Percentiles rank a stretch among this genome's conserved stretches.
These are phyloP conservation scores for Arrhopalites spinosus DNA, from an alignment of 2,888 invertebrate species.

Conservation along the genomic window DNA sequence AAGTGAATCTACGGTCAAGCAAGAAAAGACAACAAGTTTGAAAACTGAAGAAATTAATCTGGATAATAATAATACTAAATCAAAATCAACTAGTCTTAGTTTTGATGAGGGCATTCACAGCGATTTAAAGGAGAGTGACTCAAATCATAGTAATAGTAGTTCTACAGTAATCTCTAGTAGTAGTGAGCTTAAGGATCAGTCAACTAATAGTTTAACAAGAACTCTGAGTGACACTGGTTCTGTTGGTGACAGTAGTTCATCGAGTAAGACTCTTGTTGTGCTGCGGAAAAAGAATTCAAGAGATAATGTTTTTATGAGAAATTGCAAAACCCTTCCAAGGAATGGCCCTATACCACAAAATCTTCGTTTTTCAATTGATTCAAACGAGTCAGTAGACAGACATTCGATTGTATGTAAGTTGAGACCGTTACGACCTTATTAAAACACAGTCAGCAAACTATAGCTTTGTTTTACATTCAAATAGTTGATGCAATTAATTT, in stretches of 20 bases:
- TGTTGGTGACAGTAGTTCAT: constrained; percentile 28
- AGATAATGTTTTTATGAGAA: constrained; percentile 63
- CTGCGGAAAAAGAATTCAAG: constrained; percentile 64
- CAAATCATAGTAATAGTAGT: constrained; percentile 5
- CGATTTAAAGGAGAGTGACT: constrained; percentile 25
- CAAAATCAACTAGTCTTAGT: constrained; percentile 25
- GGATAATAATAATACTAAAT: neutral
- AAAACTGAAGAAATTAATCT: neutral
- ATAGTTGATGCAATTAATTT: too few relatives aligned
- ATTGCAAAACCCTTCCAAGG: constrained; percentile 79
- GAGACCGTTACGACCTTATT: too few relatives aligned
- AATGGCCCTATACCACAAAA: constrained; percentile 59
- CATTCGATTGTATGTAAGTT: too few relatives aligned
- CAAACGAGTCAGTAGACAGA: constrained; percentile 58
- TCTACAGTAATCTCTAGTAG: neutral
- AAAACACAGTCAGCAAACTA: too few relatives aligned
- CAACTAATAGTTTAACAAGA: constrained; percentile 31
- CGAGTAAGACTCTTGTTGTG: constrained; percentile 68
- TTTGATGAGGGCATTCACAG: constrained; percentile 27
- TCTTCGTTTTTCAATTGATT: constrained; percentile 63
- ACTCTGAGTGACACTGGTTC: constrained; percentile 37
- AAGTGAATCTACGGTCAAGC: neutral
- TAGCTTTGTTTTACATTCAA: too few relatives aligned
- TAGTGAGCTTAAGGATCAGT: constrained; percentile 16
- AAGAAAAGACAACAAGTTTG: neutral